These are phyloP conservation scores for Platycnemis pennipes DNA, from an alignment of 2,888 invertebrate genomes.

Conservation along the genomic window DNA sequence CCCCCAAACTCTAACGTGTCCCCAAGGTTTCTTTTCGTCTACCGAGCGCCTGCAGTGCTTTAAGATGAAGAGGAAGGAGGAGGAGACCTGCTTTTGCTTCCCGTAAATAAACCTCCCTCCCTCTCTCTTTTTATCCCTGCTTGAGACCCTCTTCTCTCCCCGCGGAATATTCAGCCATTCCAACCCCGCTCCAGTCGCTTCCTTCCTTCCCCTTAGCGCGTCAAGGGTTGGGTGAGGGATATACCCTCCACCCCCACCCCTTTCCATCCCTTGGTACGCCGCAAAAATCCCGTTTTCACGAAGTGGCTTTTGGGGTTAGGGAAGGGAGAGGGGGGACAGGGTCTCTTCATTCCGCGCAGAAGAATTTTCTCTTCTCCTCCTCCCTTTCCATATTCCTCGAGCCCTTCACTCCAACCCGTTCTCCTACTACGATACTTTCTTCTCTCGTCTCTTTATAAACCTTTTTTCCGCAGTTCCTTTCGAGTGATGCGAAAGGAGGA, in stretches of 20 bases:
- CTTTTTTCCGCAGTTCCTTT: neutral
- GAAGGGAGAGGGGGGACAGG: neutral
- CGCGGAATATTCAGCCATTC: neutral
- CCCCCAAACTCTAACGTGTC: no score
- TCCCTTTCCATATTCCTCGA: no score
- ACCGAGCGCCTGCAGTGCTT: no score
- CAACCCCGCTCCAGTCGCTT: neutral
- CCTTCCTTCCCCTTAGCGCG: neutral
- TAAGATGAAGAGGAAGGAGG: no score
- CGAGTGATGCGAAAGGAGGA: neutral
- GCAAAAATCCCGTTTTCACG: neutral
- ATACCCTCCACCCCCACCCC: neutral
- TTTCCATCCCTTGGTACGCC: neutral
- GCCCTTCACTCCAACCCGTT: neutral
- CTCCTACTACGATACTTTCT: neutral
- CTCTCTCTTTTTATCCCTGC: neutral
- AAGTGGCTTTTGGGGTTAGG: neutral
- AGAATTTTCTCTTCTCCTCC: neutral
- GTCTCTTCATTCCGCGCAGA: neutral
- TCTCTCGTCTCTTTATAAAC: neutral
- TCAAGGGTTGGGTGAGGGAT: neutral
- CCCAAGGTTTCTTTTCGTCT: no score
- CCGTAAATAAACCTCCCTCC: neutral
- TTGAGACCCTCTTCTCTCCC: neutral
- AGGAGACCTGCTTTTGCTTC: no score